Percentiles rank a stretch among this genome's conserved stretches.
Evolutionary conservation across 2,113 vertebrate genomes (phyloP).

Genomic region (Casuarius casuarius): DNA sequence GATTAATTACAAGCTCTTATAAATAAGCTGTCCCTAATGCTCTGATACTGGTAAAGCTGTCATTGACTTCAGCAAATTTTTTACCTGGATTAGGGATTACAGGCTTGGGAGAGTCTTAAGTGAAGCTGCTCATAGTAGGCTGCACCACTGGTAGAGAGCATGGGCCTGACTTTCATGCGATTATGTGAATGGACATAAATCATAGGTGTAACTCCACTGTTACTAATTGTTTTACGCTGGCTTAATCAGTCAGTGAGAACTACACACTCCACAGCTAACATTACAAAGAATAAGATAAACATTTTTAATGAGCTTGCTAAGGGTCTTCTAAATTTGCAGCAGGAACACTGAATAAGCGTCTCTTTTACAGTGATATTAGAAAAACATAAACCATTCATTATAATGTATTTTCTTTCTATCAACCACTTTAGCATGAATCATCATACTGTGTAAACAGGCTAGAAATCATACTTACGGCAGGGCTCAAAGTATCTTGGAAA

Average conservation of each 20-base stretch:
- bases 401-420: slow-evolving; percentile 9
- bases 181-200: background rate
- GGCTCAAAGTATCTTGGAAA: background rate
- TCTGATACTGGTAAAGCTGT: background rate
- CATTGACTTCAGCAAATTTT: background rate
- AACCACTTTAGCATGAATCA: slow-evolving; percentile 11
- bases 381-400: slow-evolving; percentile 13
- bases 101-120: background rate
- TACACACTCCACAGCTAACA: background rate
- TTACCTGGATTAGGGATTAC: background rate
- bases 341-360: background rate
- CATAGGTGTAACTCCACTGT: background rate
- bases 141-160: background rate
- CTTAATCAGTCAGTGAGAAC: background rate
- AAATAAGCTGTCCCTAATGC: background rate
- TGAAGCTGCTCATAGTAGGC: background rate
- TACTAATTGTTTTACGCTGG: background rate
- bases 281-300: background rate
- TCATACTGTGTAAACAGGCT: background rate
- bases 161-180: background rate
- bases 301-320: background rate
- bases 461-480: slow-evolving; percentile 1
- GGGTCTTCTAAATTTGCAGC: background rate
- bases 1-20: background rate
- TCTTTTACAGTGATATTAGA: background rate